These are phyloP conservation scores for Tamias sibiricus DNA, from an alignment of 2,113 vertebrate genomes.

Conservation along the genomic window DNA sequence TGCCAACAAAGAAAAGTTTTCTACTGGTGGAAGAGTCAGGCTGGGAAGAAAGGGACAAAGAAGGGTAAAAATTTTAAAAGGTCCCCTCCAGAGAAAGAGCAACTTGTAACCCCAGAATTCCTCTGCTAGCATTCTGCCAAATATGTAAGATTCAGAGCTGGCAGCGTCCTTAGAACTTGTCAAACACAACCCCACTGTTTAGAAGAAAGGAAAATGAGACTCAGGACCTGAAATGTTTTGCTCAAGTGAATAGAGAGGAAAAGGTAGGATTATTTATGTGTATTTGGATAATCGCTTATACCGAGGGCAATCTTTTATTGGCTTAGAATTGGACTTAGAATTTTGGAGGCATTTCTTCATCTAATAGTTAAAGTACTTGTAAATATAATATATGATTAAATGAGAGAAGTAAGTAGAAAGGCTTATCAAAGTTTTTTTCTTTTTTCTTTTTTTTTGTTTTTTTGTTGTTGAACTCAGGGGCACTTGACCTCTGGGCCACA, in stretches of 20 bases:
- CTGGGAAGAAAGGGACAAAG: not conserved
- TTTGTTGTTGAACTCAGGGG: too few species aligned
- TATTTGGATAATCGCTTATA: slow-evolving; percentile 24
- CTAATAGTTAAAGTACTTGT: slow-evolving; percentile 13
- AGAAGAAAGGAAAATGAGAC: slow-evolving; percentile 55
- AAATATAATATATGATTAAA: slow-evolving; percentile 2
- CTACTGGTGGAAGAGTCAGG: not conserved
- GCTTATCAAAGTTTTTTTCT: slow-evolving; percentile 19
- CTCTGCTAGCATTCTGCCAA: not conserved
- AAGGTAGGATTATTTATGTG: not conserved
- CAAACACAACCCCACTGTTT: not conserved
- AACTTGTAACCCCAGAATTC: not conserved
- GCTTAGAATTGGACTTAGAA: not conserved
- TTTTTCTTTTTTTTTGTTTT: too few species aligned
- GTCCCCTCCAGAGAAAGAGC: not conserved
- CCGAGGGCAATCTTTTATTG: not conserved
- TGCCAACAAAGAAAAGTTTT: not conserved
- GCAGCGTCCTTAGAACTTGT: not conserved
- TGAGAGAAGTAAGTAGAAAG: slow-evolving; percentile 52
- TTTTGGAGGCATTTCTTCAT: slow-evolving; percentile 9
- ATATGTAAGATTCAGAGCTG: not conserved
- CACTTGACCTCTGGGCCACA: too few species aligned
- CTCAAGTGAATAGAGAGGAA: slow-evolving; percentile 10
- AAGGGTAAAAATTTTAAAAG: not conserved
- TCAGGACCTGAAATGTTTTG: slow-evolving; percentile 24